Base-by-base conservation (phyloP, 2,797 vertebrate species). In the Crocidura indochinensis region DNA sequence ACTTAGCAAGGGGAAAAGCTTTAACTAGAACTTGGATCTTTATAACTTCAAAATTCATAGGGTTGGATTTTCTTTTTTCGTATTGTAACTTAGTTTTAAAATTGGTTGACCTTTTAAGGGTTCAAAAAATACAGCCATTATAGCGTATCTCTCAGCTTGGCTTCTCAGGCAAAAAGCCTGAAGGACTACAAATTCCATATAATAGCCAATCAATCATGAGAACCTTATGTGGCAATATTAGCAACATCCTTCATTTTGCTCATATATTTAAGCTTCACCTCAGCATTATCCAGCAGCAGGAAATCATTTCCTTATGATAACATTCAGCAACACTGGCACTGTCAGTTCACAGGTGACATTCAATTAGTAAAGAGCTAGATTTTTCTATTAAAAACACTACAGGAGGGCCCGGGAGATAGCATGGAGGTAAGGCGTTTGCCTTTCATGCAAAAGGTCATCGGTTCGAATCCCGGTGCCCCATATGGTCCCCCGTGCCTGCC, bases 231-330 rank as follows among this genome's bases (percentile, higher is more conserved):
- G 93, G 94, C 93, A 95, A 76, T 64, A 93, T 90, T 94, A 96
- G 96, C 96, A 95, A 84, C 94, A 85, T 95, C 93, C 94, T 94
- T 96, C 96, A 93, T 93, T 93, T 96, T 94, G 90, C 84, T 91
- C 95, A 89, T 94, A 85, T 86, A 88, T 78, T 94, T 86, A 94
- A 88, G 82, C 91, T 96, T 95, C 10, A 0, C 91, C 68, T 96
- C 88, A 87, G 94, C 91, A 94, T 94, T 97, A 95, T 27, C 69
- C 84, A 95, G 80, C 94, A 96, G 95, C 92, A 94, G 94, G 95
- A 97, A 94, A 94, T 96, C 90, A 96, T 94, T 96, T 93, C 92
- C 79, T 53, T 73, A 73, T 94, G 94, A 94, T 96, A 97, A 92
- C 95, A 95, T 82, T 94, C 93, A 95, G 91, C 89, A 95, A 84